phyloP scores from a whole-genome alignment of 2,113 vertebrate species.

The Engraulis encrasicolus region DNA sequence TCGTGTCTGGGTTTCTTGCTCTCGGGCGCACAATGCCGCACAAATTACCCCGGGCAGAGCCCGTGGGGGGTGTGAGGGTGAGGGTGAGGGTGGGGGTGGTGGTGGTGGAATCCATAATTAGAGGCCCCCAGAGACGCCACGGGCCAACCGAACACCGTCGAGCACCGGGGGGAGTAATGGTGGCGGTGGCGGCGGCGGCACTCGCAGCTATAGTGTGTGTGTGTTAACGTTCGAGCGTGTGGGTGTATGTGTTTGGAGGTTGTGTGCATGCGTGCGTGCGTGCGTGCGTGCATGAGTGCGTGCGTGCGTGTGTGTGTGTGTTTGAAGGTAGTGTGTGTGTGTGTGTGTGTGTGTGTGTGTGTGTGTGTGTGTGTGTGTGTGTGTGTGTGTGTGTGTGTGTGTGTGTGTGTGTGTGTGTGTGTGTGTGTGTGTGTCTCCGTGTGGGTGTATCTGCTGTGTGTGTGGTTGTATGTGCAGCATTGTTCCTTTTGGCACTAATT shows the following conservation, averaged over 20 bases:
- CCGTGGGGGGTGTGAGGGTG: too few species aligned
- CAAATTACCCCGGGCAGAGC: constrained; percentile 71
- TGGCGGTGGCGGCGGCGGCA: too few species aligned
- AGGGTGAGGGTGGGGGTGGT: too few species aligned
- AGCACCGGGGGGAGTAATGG: constrained; percentile 35
- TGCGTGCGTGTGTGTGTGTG: background rate
- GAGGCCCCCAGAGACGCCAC: background rate
- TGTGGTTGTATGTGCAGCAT: constrained; percentile 35
- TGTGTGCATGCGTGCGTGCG: too few species aligned
- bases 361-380: background rate
- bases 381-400: background rate
- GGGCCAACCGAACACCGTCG: constrained; percentile 23
- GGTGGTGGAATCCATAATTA: constrained; percentile 67
- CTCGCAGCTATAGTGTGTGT: too few species aligned
- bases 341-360: background rate
- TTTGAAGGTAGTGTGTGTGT: constrained; percentile 11
- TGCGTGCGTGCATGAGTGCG: too few species aligned
- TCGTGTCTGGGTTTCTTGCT: constrained; percentile 71
- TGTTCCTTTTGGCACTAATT: constrained; percentile 42
- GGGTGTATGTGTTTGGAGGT: background rate
- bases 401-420: too few species aligned
- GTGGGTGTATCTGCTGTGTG: too few species aligned
- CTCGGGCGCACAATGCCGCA: constrained; percentile 69
- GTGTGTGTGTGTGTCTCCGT: too few species aligned
- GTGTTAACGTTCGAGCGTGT: background rate